phyloP scores from a whole-genome alignment of 37 sponge, comb jelly and placozoan genomes.

The Amphimedon queenslandica region DNA sequence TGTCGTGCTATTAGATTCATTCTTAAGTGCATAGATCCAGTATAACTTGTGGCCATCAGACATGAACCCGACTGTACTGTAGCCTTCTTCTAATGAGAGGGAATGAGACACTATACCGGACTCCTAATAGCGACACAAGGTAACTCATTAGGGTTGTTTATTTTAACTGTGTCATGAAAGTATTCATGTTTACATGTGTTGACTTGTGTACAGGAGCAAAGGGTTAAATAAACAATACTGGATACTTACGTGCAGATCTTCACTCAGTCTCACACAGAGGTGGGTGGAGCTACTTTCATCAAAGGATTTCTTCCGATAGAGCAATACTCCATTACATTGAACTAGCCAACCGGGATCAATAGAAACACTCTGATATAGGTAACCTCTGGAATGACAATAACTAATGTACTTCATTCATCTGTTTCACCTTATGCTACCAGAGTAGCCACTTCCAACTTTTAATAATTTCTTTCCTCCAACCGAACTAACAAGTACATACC shows the following conservation, averaged over 20 bases:
- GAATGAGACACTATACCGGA: neutral
- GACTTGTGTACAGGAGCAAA: no score
- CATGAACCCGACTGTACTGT: slow-evolving; percentile 47
- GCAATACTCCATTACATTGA: neutral
- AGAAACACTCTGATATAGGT: slow-evolving; percentile 34
- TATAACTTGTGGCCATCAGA: slow-evolving; percentile 72
- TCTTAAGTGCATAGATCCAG: slow-evolving; percentile 62
- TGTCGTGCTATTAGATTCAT: neutral
- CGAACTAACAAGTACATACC: slow-evolving; percentile 63
- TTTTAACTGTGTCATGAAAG: no score
- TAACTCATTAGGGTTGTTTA: no score
- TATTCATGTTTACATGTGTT: no score
- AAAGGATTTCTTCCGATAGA: neutral
- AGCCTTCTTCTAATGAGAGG: slow-evolving; percentile 18
- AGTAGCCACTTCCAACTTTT: slow-evolving; percentile 70
- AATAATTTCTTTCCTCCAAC: slow-evolving; percentile 45
- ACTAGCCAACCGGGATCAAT: slow-evolving; percentile 50
- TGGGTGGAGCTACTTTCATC: no score
- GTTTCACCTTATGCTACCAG: slow-evolving; percentile 54
- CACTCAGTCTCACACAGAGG: no score
- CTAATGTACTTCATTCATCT: neutral
- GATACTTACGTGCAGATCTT: no score
- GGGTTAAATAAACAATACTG: no score
- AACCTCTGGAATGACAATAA: slow-evolving; percentile 18
- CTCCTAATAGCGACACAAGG: no score